Evolutionary conservation across 1,140 invertebrate genomes (phyloP).

Genomic region (Cyphomyrmex costatus): DNA sequence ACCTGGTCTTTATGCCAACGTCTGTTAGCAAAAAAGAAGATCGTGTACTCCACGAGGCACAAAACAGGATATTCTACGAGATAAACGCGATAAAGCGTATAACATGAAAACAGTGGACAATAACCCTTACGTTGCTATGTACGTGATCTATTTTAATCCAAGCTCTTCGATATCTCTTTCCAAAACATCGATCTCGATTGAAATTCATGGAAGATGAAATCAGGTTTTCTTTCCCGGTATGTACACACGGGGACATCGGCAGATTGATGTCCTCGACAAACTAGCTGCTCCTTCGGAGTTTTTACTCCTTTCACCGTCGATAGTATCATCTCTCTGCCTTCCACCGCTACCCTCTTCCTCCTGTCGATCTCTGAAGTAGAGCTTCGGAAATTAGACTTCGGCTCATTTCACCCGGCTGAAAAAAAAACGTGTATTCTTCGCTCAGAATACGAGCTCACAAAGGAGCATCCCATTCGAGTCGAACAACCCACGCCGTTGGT

Average conservation of each 20-base stretch:
- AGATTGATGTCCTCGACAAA: constrained; percentile 69
- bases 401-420: constrained; percentile 83
- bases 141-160: constrained; percentile 23
- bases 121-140: constrained; percentile 1
- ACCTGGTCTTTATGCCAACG: not conserved
- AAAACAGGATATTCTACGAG: constrained; percentile 48
- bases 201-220: constrained; percentile 37
- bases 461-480: constrained; percentile 80
- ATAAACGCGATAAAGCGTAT: constrained; percentile 69
- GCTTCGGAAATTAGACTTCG: constrained; percentile 80
- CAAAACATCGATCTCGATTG: constrained; percentile 49
- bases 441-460: constrained; percentile 74
- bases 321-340: constrained; percentile 8
- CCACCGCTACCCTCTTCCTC: constrained; percentile 27
- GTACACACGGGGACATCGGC: constrained; percentile 36
- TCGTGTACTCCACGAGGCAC: not conserved
- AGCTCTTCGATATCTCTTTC: constrained; percentile 19
- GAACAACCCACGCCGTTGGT: constrained; percentile 80
- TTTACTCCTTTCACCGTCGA: constrained; percentile 45
- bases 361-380: constrained; percentile 65
- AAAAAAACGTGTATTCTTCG: constrained; percentile 78
- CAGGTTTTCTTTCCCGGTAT: constrained; percentile 30
- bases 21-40: not conserved
- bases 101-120: constrained; percentile 49
- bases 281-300: constrained; percentile 59